phyloP scores from a whole-genome alignment of 2,888 invertebrate genomes.

The Torymus texanus region DNA sequence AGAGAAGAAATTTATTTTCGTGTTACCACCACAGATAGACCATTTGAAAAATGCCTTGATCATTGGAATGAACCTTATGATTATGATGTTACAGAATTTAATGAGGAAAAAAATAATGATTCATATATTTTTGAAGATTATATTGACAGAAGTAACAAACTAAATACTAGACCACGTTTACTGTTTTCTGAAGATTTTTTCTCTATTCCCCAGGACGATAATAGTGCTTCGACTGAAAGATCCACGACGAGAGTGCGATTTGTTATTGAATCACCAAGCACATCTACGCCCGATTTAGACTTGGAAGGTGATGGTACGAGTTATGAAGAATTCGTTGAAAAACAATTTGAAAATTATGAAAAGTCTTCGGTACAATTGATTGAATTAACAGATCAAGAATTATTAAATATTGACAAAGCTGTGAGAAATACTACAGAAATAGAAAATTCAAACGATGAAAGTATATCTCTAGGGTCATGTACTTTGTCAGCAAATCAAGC shows the following conservation, averaged over 20 bases:
- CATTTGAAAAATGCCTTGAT: slow-evolving; percentile 68
- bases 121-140: slow-evolving; percentile 69
- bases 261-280: slow-evolving; percentile 65
- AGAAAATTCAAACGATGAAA: slow-evolving; percentile 10
- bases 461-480: slow-evolving; percentile 11
- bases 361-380: slow-evolving; percentile 21
- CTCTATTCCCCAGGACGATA: slow-evolving; percentile 20
- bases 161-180: slow-evolving; percentile 53
- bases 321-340: slow-evolving; percentile 37
- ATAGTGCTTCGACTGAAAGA: slow-evolving; percentile 27
- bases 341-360: slow-evolving; percentile 18
- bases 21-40: slow-evolving; percentile 69
- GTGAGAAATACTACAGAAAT: background rate
- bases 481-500: slow-evolving; percentile 4
- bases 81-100: slow-evolving; percentile 43
- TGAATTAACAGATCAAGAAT: slow-evolving; percentile 40
- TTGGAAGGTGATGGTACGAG: slow-evolving; percentile 42
- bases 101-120: slow-evolving; percentile 46
- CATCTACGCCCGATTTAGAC: slow-evolving; percentile 60
- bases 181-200: slow-evolving; percentile 39
- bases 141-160: slow-evolving; percentile 64
- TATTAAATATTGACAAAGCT: slow-evolving; percentile 1
- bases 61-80: slow-evolving; percentile 61
- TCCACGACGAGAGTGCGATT: slow-evolving; percentile 66
- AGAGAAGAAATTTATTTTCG: slow-evolving; percentile 66